These are phyloP conservation scores for Myotis yumanensis DNA, from an alignment of 2,113 vertebrate species.

Conservation along the genomic window DNA sequence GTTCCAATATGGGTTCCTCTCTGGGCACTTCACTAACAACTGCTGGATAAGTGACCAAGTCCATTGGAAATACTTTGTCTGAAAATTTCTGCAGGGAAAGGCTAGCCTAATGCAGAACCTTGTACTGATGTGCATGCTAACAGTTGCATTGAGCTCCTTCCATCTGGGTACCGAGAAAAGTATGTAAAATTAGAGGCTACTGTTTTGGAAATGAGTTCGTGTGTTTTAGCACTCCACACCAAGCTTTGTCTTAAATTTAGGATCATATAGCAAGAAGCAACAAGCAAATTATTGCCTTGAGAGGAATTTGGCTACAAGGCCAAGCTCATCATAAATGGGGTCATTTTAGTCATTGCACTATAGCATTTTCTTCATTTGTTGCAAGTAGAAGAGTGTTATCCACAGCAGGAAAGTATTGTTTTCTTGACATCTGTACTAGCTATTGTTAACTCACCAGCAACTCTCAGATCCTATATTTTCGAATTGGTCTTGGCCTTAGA, in stretches of 20 bases:
- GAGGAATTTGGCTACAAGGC: conserved; percentile 87
- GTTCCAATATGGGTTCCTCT: conserved; percentile 82
- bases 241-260: conserved; percentile 92
- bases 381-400: not conserved
- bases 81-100: conserved; percentile 84
- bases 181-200: conserved; percentile 87
- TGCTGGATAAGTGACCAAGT: conserved; percentile 82
- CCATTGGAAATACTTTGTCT: conserved; percentile 81
- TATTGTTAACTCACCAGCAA: conserved; percentile 87
- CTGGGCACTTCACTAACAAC: conserved; percentile 41
- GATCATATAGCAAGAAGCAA: conserved; percentile 90
- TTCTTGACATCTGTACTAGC: conserved; percentile 92
- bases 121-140: conserved; percentile 75
- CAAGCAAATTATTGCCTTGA: conserved; percentile 88
- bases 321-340: conserved; percentile 91
- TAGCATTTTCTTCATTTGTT: not conserved
- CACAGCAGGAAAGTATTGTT: conserved; percentile 90
- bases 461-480: conserved; percentile 92
- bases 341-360: conserved; percentile 89
- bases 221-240: conserved; percentile 88
- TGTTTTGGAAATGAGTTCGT: conserved; percentile 89
- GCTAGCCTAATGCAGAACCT: conserved; percentile 91
- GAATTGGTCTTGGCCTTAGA: conserved; percentile 89
- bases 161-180: conserved; percentile 90
- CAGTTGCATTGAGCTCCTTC: conserved; percentile 77